A percentile compares a stretch with the other conserved stretches of the same genome.
Conservation (phyloP, 1,140 invertebrate species). For the Ladona fulva region DNA sequence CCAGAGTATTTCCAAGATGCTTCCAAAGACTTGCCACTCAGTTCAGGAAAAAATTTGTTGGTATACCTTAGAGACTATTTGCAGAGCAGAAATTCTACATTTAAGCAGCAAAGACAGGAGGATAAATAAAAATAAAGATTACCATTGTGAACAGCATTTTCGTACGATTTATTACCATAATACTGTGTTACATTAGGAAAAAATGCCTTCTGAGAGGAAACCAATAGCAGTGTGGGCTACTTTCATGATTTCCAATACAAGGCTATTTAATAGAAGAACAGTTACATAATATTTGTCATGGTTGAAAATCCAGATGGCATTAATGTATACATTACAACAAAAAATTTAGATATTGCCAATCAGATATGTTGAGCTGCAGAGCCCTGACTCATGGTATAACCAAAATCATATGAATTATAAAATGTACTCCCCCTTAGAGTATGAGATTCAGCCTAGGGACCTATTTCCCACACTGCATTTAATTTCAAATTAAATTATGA, state of each 20-base stretch:
- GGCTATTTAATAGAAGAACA: neutral
- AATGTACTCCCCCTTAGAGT: neutral
- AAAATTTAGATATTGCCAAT: neutral
- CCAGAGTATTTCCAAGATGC: too few species aligned
- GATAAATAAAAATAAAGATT: neutral
- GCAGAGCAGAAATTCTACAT: too few species aligned
- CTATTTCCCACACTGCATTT: slow-evolving; percentile 4
- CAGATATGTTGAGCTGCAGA: neutral
- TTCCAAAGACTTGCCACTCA: too few species aligned
- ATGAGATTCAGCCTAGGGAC: slow-evolving; percentile 3
- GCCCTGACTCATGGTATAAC: slow-evolving; percentile 3
- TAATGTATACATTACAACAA: neutral
- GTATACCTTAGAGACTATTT: too few species aligned
- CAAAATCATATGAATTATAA: neutral
- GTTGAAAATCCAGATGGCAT: neutral
- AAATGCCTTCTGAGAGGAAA: slow-evolving; percentile 4
- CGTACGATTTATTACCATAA: slow-evolving; percentile 1
- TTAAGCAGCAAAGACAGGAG: too few species aligned
- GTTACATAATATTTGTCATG: slow-evolving; percentile 2
- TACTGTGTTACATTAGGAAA: slow-evolving; percentile 8
- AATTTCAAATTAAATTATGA: neutral
- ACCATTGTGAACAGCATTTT: slow-evolving; percentile 6
- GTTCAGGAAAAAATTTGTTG: too few species aligned
- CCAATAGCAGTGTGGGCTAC: slow-evolving; percentile 6
- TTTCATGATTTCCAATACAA: slow-evolving; percentile 10